phyloP scores from a whole-genome alignment of 2,797 vertebrate species.

The Hephaestus fuliginosus region DNA sequence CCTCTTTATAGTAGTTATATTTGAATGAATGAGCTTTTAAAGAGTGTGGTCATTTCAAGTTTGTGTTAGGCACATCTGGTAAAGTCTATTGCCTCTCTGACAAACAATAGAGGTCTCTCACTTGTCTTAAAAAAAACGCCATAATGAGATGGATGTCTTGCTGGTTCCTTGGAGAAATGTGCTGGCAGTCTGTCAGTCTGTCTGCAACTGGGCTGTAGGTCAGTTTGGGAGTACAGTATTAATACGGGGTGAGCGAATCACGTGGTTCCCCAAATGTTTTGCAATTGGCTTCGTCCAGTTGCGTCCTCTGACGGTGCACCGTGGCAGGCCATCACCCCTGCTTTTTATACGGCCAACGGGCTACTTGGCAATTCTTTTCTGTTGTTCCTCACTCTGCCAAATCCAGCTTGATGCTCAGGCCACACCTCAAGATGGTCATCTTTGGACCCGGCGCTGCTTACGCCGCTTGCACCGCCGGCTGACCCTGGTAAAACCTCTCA shows the following conservation, averaged over 20 bases:
- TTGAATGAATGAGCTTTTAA: conserved; percentile 34
- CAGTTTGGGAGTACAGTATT: conserved; percentile 81
- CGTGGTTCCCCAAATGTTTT: conserved; percentile 78
- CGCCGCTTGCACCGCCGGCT: conserved; percentile 81
- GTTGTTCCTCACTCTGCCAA: conserved; percentile 64
- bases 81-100: conserved; percentile 12
- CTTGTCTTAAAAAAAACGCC: conserved; percentile 26
- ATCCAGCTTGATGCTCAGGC: conserved; percentile 77
- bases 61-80: conserved; percentile 17
- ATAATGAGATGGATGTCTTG: conserved; percentile 69
- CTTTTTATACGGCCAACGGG: conserved; percentile 80
- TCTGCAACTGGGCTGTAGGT: conserved; percentile 73
- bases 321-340: conserved; percentile 80
- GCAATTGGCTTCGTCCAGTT: conserved; percentile 84
- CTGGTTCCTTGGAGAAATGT: conserved; percentile 65
- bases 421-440: conserved; percentile 77
- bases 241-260: conserved; percentile 78
- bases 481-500: conserved; percentile 81
- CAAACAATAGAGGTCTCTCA: conserved; percentile 61
- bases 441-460: conserved; percentile 79
- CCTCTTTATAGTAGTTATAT: conserved; percentile 7
- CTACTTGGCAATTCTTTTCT: conserved; percentile 73
- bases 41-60: neutral
- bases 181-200: conserved; percentile 70
- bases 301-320: conserved; percentile 80